Evolutionary conservation across 1,140 invertebrate species (phyloP).

Genomic region (Euwallacea fornicatus): DNA sequence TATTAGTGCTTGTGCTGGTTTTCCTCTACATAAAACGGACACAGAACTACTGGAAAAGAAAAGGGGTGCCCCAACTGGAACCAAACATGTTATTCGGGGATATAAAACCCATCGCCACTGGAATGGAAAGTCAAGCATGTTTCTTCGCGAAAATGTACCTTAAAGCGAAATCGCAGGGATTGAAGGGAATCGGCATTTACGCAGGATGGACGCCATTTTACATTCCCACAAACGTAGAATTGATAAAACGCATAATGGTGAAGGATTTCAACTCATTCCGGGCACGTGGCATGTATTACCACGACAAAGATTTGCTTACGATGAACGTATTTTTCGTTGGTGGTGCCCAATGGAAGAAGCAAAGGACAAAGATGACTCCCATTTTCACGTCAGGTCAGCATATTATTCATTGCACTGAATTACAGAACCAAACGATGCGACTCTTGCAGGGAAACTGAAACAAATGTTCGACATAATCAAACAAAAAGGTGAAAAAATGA

Average conservation of each 20-base stretch:
- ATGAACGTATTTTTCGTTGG: conserved; percentile 55
- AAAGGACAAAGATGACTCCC: conserved; percentile 55
- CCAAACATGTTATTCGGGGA: conserved; percentile 21
- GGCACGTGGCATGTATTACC: conserved; percentile 42
- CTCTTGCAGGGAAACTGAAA: conserved; percentile 52
- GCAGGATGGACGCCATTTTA: not conserved
- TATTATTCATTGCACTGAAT: not conserved
- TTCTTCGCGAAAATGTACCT: conserved; percentile 10
- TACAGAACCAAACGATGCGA: not conserved
- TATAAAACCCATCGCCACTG: not conserved
- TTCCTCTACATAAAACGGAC: not conserved
- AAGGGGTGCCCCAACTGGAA: conserved; percentile 21
- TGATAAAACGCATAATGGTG: conserved; percentile 10
- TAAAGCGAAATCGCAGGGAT: not conserved
- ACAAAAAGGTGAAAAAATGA: not conserved
- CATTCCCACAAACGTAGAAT: not conserved
- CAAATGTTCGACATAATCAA: conserved; percentile 49
- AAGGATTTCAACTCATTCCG: conserved; percentile 33
- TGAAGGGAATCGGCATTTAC: conserved; percentile 15
- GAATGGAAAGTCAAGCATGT: not conserved
- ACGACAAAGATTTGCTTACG: conserved; percentile 54
- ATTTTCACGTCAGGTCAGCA: conserved; percentile 55
- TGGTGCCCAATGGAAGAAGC: conserved; percentile 55
- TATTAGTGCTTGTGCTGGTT: too few species aligned
- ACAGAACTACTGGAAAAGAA: conserved; percentile 15